Conservation (phyloP, 2,888 invertebrate species). For the Globia sparganii region DNA sequence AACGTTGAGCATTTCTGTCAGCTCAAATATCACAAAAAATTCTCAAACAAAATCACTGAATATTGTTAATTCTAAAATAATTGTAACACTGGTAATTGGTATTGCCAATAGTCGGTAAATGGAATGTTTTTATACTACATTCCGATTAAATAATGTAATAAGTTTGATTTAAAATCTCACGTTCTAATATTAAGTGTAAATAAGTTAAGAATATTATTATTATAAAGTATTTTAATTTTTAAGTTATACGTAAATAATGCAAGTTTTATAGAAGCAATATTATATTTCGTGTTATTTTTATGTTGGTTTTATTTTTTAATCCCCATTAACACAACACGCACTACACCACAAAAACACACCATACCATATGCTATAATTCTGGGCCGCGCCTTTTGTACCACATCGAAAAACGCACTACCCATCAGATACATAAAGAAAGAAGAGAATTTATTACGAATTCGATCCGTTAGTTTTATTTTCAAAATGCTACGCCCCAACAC, state of each 20-base stretch:
- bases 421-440: no score
- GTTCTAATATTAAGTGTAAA: conserved; percentile 60
- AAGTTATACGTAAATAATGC: conserved; percentile 43
- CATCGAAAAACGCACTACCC: no score
- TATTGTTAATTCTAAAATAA: conserved; percentile 19
- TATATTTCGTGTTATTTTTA: conserved; percentile 67
- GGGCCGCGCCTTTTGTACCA: no score
- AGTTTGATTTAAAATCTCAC: conserved; percentile 57
- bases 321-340: no score
- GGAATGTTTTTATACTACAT: conserved; percentile 63
- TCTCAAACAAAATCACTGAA: not conserved
- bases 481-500: no score
- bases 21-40: conserved; percentile 25
- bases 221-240: conserved; percentile 45
- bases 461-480: no score
- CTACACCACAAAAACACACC: no score
- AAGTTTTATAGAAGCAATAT: conserved; percentile 69
- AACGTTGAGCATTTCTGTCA: not conserved
- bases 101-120: conserved; percentile 2
- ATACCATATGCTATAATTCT: no score
- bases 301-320: conserved; percentile 40
- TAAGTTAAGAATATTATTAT: conserved; percentile 53
- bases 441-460: no score
- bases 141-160: conserved; percentile 49
- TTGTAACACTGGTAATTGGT: conserved; percentile 3